Evolutionary conservation across 2,797 vertebrate species (phyloP).

Genomic region (Salmo trutta): DNA sequence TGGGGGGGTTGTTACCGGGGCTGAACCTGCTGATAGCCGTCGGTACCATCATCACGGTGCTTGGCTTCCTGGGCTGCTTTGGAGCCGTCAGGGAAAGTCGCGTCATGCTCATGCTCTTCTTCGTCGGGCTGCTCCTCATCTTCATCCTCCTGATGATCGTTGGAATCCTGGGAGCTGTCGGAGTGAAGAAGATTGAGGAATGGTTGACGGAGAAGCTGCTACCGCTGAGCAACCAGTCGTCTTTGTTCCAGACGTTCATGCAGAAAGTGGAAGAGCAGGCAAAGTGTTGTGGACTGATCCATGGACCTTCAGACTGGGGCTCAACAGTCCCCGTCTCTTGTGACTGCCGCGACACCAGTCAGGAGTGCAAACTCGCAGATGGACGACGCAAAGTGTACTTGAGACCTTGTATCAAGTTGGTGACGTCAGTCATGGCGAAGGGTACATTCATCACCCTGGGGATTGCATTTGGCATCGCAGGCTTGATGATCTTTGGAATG

Average conservation of each 20-base stretch:
- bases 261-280: slow-evolving; percentile 46
- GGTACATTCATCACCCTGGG: slow-evolving; percentile 56
- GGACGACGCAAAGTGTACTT: neutral
- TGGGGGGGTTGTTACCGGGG: neutral
- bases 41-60: neutral
- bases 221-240: slow-evolving; percentile 19
- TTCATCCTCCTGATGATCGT: slow-evolving; percentile 81
- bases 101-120: slow-evolving; percentile 71
- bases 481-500: slow-evolving; percentile 73
- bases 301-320: slow-evolving; percentile 54
- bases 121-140: slow-evolving; percentile 83
- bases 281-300: slow-evolving; percentile 61
- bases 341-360: slow-evolving; percentile 18
- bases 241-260: slow-evolving; percentile 9
- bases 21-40: neutral
- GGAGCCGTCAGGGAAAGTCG: neutral
- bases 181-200: slow-evolving; percentile 67
- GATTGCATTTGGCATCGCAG: slow-evolving; percentile 68
- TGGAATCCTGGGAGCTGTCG: slow-evolving; percentile 77
- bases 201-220: slow-evolving; percentile 31
- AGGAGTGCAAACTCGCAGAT: neutral
- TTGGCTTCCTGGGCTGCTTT: neutral
- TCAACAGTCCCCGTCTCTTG: slow-evolving; percentile 20
- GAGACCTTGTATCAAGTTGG: slow-evolving; percentile 51
- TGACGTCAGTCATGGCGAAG: slow-evolving; percentile 33